A percentile compares a stretch with the other conserved stretches of the same genome.
phyloP scores from a whole-genome alignment of 2,888 invertebrate genomes.

The Harmothoe impar region DNA sequence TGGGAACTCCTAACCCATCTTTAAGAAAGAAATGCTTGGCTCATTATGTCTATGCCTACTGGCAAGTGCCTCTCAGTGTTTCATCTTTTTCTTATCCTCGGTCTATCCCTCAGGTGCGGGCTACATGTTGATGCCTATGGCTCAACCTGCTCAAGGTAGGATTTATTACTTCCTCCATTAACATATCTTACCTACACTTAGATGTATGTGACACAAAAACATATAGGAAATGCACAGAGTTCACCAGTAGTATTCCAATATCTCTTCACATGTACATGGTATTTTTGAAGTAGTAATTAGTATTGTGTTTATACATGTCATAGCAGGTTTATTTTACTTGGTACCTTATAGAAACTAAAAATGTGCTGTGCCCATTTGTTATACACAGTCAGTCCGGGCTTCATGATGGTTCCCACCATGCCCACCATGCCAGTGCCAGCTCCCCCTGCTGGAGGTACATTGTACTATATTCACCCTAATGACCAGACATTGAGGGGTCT shows the following conservation, averaged over 20 bases:
- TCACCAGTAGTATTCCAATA: too few species aligned
- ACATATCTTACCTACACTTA: not conserved
- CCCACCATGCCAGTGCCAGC: not conserved
- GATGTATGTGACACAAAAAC: too few species aligned
- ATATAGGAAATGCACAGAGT: too few species aligned
- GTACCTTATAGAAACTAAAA: too few species aligned
- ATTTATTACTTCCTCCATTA: slow-evolving; percentile 21
- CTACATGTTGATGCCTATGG: slow-evolving; percentile 49
- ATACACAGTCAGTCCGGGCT: slow-evolving; percentile 37
- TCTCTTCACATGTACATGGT: too few species aligned
- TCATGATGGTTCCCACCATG: slow-evolving; percentile 45
- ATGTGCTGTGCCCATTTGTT: not conserved
- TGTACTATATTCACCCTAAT: not conserved
- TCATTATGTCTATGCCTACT: not conserved
- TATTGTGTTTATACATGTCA: too few species aligned
- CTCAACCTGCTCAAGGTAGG: slow-evolving; percentile 41
- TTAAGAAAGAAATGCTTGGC: too few species aligned
- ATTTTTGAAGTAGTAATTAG: too few species aligned
- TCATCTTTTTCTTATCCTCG: not conserved
- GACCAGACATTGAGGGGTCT: not conserved
- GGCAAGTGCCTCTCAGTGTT: not conserved
- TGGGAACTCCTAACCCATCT: too few species aligned
- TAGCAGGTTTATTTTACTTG: too few species aligned
- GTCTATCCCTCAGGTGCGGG: slow-evolving; percentile 15
- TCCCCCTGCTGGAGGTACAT: slow-evolving; percentile 1